phyloP scores from a whole-genome alignment of 2,888 invertebrate genomes.

The Caenorhabditis sp. region DNA sequence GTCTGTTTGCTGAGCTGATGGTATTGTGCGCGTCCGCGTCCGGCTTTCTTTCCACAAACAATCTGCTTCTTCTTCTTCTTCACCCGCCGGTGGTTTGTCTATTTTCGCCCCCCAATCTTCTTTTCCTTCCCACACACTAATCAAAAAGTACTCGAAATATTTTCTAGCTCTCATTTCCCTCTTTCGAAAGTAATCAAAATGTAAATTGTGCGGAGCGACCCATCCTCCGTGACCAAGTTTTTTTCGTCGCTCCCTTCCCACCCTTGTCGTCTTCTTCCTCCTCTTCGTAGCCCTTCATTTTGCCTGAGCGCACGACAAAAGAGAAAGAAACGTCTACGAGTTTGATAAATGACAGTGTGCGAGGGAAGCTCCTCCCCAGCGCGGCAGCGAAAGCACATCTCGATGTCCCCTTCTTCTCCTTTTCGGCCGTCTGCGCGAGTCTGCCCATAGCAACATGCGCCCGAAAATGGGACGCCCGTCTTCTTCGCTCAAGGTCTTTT shows the following conservation, averaged over 20 bases:
- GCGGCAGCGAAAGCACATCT: conserved; percentile 1
- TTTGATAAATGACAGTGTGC: conserved; percentile 51
- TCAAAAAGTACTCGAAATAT: conserved; percentile 35
- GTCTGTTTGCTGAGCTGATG: conserved; percentile 54
- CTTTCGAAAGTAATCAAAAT: conserved; percentile 54
- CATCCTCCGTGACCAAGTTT: not conserved
- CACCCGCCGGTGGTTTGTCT: conserved; percentile 27
- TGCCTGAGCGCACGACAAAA: conserved; percentile 2
- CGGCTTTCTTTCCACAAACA: conserved; percentile 53
- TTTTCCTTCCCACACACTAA: conserved; percentile 33
- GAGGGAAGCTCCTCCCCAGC: conserved; percentile 9
- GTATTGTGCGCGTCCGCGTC: conserved; percentile 55
- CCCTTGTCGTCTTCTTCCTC: conserved; percentile 8
- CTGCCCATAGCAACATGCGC: conserved; percentile 21
- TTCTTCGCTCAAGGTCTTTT: conserved; percentile 16
- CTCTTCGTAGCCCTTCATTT: not conserved
- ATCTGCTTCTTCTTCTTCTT: conserved; percentile 26
- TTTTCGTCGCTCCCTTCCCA: not conserved
- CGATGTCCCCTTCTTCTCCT: conserved; percentile 6
- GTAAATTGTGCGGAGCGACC: conserved; percentile 34
- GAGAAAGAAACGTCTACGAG: conserved; percentile 14
- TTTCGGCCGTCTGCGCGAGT: not conserved
- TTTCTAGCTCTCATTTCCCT: conserved; percentile 6
- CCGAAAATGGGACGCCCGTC: conserved; percentile 6
- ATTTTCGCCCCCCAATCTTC: conserved; percentile 32